Percentiles rank a stretch among this genome's conserved stretches.
Evolutionary conservation across 2,113 vertebrate species (phyloP).

Genomic region (Rhombomys opimus): DNA sequence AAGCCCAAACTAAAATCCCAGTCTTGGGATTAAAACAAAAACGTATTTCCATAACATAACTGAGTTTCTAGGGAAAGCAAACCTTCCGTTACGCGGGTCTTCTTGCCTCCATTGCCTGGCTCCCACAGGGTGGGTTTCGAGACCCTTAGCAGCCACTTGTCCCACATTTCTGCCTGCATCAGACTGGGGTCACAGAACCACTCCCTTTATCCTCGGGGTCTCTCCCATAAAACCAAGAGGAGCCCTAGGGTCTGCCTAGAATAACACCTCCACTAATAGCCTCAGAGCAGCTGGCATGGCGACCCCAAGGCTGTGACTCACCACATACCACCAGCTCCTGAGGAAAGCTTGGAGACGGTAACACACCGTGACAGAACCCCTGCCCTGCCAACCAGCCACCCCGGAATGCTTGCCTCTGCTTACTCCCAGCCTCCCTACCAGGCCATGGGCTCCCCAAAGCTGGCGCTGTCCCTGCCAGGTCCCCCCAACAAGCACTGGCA

Average conservation of each 20-base stretch:
- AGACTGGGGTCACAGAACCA: not conserved
- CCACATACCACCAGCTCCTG: accelerated
- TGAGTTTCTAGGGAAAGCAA: too few species aligned
- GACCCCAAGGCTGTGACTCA: not conserved
- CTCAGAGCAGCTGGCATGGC: not conserved
- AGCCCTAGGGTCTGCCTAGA: not conserved
- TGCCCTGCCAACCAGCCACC: not conserved
- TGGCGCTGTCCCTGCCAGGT: not conserved
- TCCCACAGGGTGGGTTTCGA: too few species aligned
- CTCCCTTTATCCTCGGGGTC: too few species aligned
- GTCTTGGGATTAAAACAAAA: too few species aligned
- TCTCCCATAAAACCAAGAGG: not conserved
- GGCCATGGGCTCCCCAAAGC: not conserved
- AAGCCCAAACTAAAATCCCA: too few species aligned
- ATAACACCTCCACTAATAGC: not conserved
- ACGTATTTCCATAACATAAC: too few species aligned
- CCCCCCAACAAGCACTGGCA: not conserved
- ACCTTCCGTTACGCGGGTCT: too few species aligned
- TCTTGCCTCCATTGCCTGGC: not conserved
- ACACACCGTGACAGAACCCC: not conserved
- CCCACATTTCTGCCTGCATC: too few species aligned
- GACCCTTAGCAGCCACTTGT: not conserved
- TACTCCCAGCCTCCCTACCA: not conserved
- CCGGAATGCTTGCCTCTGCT: not conserved
- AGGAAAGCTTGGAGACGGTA: not conserved